Evolutionary conservation across 92 coral and sea anemone species (phyloP), one percentile per base, ranked within the genome.

Genomic region (Ricordea florida): DNA sequence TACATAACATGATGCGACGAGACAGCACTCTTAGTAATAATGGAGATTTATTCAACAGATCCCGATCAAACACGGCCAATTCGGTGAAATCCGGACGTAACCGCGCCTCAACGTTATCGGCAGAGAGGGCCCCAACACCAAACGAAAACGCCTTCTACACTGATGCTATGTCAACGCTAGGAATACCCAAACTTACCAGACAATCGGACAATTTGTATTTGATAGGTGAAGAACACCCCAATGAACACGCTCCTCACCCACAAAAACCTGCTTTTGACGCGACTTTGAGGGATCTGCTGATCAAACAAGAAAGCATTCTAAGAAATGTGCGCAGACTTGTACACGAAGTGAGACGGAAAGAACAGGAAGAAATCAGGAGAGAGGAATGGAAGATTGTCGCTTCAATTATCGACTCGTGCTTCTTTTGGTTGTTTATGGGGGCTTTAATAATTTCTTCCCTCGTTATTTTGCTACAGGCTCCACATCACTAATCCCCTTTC

Each of bases 351-450:
- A 77, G 91, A 42, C 48, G 72, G 14, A 82, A 82, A 45, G 93
- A 90, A 53, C 89, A 87, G 16, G 96, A 88, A 26, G 94, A 91
- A 22, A 84, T 91, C 64, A 81, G 63, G 76, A 89, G 80, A 43
- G 98, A 88, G 62, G 98, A 94, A 66, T 94, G 98, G 98, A 94
- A 94, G 74, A 73, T 94, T 3, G 88, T 87, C 4, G 93, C 98
- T 6, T 91, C 93, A n/a, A 82, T 94, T 37, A 80, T 94, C 24
- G 98, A 94, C 73, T 84, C 83, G 1, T 90, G 83, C 50, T 87
- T 94, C 36, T 62, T 90, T 21, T 90, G 97, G 98, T 43, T 94
- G 62, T 94, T 91, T 60, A 69, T 94, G 63, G 58, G 76, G 13
- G 84, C 73, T 40, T 24, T 94, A 9, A 35, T 89, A 9, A 66